A percentile compares a stretch with the other conserved stretches of the same genome.
These are phyloP conservation scores for Poeciliopsis retropinna DNA, from an alignment of 2,113 vertebrate species.

Conservation along the genomic window DNA sequence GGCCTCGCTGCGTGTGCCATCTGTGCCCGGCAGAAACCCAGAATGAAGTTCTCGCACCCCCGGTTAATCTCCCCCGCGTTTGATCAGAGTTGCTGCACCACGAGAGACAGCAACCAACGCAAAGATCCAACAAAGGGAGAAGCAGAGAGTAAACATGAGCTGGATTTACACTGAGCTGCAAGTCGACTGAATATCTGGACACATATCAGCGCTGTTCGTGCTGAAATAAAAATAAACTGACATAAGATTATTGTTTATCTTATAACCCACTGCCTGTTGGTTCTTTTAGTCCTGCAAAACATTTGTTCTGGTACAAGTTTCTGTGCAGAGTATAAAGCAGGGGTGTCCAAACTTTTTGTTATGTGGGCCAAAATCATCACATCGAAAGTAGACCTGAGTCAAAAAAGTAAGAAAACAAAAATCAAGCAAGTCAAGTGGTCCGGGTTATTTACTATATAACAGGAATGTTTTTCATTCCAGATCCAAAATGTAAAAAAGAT, in stretches of 20 bases:
- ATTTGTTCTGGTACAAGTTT: constrained; percentile 11
- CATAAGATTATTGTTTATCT: background rate
- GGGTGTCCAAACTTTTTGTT: no score
- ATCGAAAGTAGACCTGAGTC: no score
- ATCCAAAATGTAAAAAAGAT: no score
- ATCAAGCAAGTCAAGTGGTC: no score
- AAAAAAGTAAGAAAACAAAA: no score
- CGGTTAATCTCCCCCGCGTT: constrained; percentile 55
- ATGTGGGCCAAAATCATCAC: no score
- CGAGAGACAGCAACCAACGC: constrained; percentile 20
- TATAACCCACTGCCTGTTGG: background rate
- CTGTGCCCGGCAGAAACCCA: constrained; percentile 57
- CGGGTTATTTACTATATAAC: no score
- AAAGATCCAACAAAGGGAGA: background rate
- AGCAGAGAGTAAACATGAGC: constrained; percentile 4
- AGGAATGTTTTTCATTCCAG: no score
- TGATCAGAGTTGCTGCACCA: constrained; percentile 57
- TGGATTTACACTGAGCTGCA: constrained; percentile 8
- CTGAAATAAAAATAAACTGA: background rate
- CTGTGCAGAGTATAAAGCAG: background rate
- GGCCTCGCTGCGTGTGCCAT: constrained; percentile 61
- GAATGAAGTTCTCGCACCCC: constrained; percentile 38
- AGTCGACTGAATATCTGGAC: background rate
- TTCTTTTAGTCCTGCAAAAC: constrained; percentile 22
- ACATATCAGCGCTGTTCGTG: background rate